Conservation (phyloP, 2,113 vertebrate genomes). For the Siphamia tubifer region DNA sequence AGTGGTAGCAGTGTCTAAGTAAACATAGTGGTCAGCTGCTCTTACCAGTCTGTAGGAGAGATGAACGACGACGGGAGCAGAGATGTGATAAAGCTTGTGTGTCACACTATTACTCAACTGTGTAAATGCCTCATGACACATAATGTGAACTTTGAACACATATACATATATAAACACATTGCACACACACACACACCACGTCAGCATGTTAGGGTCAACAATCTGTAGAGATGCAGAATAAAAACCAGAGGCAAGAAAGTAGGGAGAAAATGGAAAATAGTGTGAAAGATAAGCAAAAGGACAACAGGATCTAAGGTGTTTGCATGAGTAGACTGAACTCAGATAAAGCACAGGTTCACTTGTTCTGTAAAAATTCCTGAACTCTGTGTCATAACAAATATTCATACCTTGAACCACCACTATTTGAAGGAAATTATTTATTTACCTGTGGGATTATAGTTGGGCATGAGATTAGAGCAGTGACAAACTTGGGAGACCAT, state of each 20-base stretch:
- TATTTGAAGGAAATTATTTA: too few species aligned
- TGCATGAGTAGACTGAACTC: not conserved
- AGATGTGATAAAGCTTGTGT: not conserved
- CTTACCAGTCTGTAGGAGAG: not conserved
- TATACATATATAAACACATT: not conserved
- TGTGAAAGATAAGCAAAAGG: constrained; percentile 1
- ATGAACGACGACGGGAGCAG: not conserved
- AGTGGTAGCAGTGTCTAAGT: constrained; percentile 14
- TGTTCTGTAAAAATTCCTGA: not conserved
- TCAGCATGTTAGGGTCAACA: not conserved
- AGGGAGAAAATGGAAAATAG: not conserved
- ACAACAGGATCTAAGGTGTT: not conserved
- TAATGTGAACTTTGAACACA: constrained; percentile 33
- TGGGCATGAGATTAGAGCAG: too few species aligned
- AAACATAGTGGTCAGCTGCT: constrained; percentile 18
- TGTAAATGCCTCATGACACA: constrained; percentile 26
- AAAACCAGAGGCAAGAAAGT: not conserved
- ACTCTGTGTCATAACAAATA: too few species aligned
- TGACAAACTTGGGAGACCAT: too few species aligned
- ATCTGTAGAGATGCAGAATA: not conserved
- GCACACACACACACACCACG: not conserved
- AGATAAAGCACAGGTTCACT: constrained; percentile 36
- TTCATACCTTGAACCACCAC: too few species aligned
- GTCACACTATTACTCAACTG: constrained; percentile 27
- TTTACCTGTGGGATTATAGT: too few species aligned